Evolutionary conservation across 2,888 invertebrate genomes (phyloP), one percentile per base, ranked within the genome.

Genomic region (Argyresthia goedartella): DNA sequence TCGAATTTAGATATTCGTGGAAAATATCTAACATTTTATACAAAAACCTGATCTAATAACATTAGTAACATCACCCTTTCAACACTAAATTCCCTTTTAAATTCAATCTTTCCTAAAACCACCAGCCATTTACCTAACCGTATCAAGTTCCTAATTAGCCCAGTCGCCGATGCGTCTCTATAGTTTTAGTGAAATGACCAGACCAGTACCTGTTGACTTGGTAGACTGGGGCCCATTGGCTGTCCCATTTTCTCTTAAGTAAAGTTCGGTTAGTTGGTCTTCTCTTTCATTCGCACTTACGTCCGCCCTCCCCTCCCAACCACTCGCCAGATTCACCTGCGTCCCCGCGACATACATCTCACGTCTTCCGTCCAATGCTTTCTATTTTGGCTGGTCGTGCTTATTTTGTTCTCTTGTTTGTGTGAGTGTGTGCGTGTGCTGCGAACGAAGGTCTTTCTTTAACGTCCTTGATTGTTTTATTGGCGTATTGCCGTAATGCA

Each of bases 321-420:
- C 58, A 65, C 65, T 71, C 70, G 67, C 66, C 62, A 57, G 62
- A 69, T 73, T 69, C 81, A 81, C 82, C 81, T 82, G 84, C 66
- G 74, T 63, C 66, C 56, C 65, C 66, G 73, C 78, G 81, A 76
- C 85, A 85, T 78, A 85, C 81, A 84, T 81, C 73, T 73, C 64
- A 62, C 60, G 59, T 73, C 76, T 79, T 77, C 76, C 74, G 76
- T 71, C 71, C 76, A 73, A 67, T 82, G 82, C 86, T 86, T 86
- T 86, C 85, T 86, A 85, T 82, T 85, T 82, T 82, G 71, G 80
- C 81, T 67, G 72, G 70, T 73, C 70, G 69, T 71, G 73, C 75
- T 73, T 66, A 63, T 71, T 73, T 25, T 25, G 25, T 25, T 25
- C 25, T 25, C 69, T 67, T 15, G 16, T 13, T 14, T 49, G n/a